Evolutionary conservation across 2,797 vertebrate species (phyloP), one percentile per base, ranked within the genome.

Genomic region (Eulemur mongoz): DNA sequence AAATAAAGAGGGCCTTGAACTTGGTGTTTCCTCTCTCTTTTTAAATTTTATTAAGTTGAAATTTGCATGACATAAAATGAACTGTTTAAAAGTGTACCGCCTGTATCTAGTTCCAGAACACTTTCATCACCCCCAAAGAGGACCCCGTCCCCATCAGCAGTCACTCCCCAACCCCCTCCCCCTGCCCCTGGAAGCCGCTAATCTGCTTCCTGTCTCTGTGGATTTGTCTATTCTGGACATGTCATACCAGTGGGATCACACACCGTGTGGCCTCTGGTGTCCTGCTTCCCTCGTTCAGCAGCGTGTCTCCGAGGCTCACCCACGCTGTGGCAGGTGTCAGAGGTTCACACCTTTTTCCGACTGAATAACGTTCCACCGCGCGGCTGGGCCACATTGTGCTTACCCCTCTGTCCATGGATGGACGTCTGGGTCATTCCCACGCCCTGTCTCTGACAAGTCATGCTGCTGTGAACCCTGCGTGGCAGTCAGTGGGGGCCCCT

Each of bases 331-430:
- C 17, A 3, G 1, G 9, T 10, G 27, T 61, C 27, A 14, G 43
- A 0, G 52, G 40, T 32, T 14, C 15, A 1, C 23, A n/a, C 75
- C 7, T 40, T 70, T 75, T 84, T 5, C 4, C 12, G 43, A 35
- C 22, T n/a, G 25, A 22, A 4, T 45, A 22, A n/a, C 32, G 43
- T 0, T 35, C 67, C 3, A 4, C 3, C 14, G 5, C 1, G 1
- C 2, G 61, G 69, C 59, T 4, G 8, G 1, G 17, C 11, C 45
- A 54, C n/a, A 2, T 54, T 91, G 43, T 52, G 10, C 91, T 84
- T 50, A 35, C 43, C 70, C 23, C 7, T 13, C 52, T 18, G 0
- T 38, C 79, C 30, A 8, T 6, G 27, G n/a, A 30, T 32, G 30
- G 35, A 48, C 15, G 54, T 17, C 22, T 59, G 72, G 18, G n/a